These are phyloP conservation scores for Dreissena rostriformis DNA, from an alignment of 1,140 invertebrate species.

Conservation along the genomic window DNA sequence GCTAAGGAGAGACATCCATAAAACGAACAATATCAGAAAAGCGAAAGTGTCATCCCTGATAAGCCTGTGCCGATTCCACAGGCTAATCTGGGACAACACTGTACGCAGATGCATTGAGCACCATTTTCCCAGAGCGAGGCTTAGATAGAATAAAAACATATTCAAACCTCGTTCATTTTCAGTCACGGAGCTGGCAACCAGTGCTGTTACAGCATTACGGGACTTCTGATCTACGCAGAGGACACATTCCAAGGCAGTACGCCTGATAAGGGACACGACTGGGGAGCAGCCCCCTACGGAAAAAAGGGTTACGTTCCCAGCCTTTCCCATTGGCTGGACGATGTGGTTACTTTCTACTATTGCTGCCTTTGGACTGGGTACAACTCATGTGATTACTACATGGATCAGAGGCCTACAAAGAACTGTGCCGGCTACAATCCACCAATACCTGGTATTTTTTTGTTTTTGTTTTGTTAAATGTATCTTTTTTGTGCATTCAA, in stretches of 20 bases:
- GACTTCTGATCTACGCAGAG: slow-evolving; percentile 94
- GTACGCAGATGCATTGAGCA: no score
- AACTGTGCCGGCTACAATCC: slow-evolving; percentile 98
- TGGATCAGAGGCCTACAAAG: slow-evolving; percentile 94
- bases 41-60: no score
- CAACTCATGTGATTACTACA: slow-evolving; percentile 96
- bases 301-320: slow-evolving; percentile 94
- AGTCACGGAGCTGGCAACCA: slow-evolving; percentile 95
- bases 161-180: not conserved
- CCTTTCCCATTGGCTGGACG: slow-evolving; percentile 96
- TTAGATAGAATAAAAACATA: no score
- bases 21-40: no score
- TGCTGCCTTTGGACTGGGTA: slow-evolving; percentile 98
- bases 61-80: no score
- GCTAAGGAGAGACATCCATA: no score
- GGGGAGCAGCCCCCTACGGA: slow-evolving; percentile 94
- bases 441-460: slow-evolving; percentile 89
- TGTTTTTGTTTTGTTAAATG: no score
- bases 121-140: no score
- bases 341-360: slow-evolving; percentile 95
- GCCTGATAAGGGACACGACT: slow-evolving; percentile 92
- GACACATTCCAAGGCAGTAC: slow-evolving; percentile 97
- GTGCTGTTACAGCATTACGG: slow-evolving; percentile 97
- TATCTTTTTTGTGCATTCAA: not conserved
- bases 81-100: no score